Base-by-base conservation (phyloP, 2,113 vertebrate species). In the Nestor notabilis region DNA sequence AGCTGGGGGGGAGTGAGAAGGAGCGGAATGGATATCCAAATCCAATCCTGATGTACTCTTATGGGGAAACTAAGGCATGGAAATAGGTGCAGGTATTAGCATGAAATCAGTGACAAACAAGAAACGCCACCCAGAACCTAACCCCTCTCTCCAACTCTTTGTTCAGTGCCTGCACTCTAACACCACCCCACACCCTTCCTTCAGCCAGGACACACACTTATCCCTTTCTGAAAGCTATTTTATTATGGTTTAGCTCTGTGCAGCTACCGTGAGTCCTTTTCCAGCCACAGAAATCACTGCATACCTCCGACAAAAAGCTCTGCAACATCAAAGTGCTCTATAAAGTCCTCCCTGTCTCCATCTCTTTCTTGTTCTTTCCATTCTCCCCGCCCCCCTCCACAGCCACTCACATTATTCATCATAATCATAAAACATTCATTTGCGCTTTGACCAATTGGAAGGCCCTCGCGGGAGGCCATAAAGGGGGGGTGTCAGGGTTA, bases 361-460 rank as follows among this genome's bases (percentile, higher is more conserved):
- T 85, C 44, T 94, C 39, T 83, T 83, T 72, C 47, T 80, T 90
- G 29, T 47, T 80, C 90, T 84, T 85, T 7, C 11, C 8, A 53
- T 83, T 82, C 56, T 35, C 56, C 33, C 56, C 33, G 24, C 56
- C 12, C 6, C 52, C 47, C 77, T 76, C 43, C 82, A 56, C 61
- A 91, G 31, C 74, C 90, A 96, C 97, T 93, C 90, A 76, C 96
- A 97, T 97, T 97, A 97, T 97, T 98, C 96, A 98, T 97, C 96
- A 97, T 98, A 97, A 98, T 98, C 97, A 96, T 97, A 96, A 97
- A 98, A 97, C 97, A 98, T 98, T 98, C 96, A 97, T 97, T 97
- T 97, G 95, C 4, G 58, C 95, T 97, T 97, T 98, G 97, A 98
- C 97, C 98, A 97, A 98, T 97, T 97, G 97, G 95, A 97, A 97